Evolutionary conservation across 2,888 invertebrate species (phyloP), one percentile per base, ranked within the genome.

Genomic region (Buathra laborator): DNA sequence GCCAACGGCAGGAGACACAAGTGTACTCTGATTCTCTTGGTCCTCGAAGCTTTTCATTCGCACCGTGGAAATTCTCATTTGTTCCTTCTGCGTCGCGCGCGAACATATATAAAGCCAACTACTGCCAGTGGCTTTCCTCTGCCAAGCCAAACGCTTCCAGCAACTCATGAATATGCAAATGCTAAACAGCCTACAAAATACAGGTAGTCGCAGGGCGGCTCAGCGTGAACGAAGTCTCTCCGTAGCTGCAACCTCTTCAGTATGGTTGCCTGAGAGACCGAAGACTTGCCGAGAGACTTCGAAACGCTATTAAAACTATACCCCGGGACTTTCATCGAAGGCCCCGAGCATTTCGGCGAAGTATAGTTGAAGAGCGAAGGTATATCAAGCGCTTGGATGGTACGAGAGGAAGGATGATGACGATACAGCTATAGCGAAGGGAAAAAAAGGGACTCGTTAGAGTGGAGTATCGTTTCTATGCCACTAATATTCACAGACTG

Each of bases 81-180:
- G 10, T 56, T 62, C 51, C 16, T 43, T 62, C 59, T 37, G 51
- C 67, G n/a, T 24, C 66, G n/a, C 29, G 71, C 37, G 9, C 51
- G 16, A 64, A 46, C 46, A 67, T 68, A 67, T 37, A 71, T 46
- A 32, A 75, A 75, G 16, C n/a, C 29, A 51, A 14, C 6, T 37
- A 66, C 66, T 66, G 6, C 37, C 24, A 24, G 32, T 77, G 46
- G 53, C 72, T 37, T 59, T 37, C 16, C 59, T 82, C 62, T 32
- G 56, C 14, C 79, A 43, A 67, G 67, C 56, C 75, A 77, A 80
- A 72, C 79, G 74, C 12, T 62, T 16, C 48, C n/a, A 37, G 71
- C 14, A 24, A 83, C 81, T 89, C 89, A 89, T 90, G 89, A 87
- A 89, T 89, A 90, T 88, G 86, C 87, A 87, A 88, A 85, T 83